Evolutionary conservation across 2,797 vertebrate genomes (phyloP).

Genomic region (Decapterus maruadsi): DNA sequence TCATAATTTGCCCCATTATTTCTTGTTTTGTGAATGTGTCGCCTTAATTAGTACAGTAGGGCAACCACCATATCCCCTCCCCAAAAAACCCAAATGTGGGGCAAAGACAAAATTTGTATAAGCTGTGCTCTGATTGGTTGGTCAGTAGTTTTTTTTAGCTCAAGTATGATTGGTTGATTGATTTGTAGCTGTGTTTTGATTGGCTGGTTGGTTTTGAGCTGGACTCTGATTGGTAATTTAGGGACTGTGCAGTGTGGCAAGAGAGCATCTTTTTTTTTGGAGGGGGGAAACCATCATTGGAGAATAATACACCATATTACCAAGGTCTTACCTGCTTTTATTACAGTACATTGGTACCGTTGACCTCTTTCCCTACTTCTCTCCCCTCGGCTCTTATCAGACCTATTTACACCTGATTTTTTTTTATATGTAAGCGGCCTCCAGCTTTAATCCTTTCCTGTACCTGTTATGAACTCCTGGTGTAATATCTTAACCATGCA

Average conservation of each 20-base stretch:
- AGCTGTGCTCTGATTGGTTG: no score
- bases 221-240: no score
- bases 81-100: no score
- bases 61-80: no score
- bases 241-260: neutral
- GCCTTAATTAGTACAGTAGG: no score
- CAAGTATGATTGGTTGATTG: no score
- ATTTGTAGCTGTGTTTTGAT: no score
- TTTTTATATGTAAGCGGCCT: neutral
- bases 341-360: neutral
- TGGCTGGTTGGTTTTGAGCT: no score
- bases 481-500: neutral
- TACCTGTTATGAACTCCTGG: neutral
- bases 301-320: neutral
- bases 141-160: no score
- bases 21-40: no score
- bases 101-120: no score
- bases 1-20: no score
- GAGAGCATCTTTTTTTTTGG: neutral
- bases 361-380: constrained; percentile 15
- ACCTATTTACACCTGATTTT: neutral
- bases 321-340: neutral
- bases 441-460: neutral
- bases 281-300: neutral
- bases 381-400: neutral